phyloP scores from a whole-genome alignment of 2,888 invertebrate genomes.

The Magallana nippona region DNA sequence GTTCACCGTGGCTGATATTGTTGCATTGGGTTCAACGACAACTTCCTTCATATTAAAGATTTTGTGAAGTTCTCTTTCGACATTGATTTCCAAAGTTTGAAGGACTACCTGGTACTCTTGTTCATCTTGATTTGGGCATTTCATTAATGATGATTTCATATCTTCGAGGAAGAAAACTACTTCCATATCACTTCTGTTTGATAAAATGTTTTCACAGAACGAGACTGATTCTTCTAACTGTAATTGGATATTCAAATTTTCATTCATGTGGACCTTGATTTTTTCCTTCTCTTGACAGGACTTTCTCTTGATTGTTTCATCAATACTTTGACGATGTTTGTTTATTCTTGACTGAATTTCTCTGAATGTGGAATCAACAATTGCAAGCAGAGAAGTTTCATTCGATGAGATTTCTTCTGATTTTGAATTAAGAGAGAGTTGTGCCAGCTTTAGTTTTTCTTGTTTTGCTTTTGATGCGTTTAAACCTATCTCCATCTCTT shows the following conservation, averaged over 20 bases:
- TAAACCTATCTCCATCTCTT: background rate
- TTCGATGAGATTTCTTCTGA: background rate
- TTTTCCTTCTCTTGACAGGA: background rate
- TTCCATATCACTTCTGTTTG: background rate
- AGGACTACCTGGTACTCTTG: background rate
- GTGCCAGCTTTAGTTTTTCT: background rate
- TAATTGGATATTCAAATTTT: background rate
- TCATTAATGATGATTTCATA: background rate
- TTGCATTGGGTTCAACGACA: background rate
- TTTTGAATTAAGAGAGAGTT: background rate
- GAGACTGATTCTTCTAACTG: background rate
- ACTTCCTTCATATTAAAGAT: background rate
- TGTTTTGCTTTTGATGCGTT: background rate
- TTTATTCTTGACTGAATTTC: background rate
- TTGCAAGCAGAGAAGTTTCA: background rate
- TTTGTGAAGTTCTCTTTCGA: background rate
- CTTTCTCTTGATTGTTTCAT: background rate
- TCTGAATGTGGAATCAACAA: background rate
- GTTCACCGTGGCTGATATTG: background rate
- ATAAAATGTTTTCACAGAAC: background rate
- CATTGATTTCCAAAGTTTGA: background rate
- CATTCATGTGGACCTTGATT: background rate
- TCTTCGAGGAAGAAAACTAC: background rate
- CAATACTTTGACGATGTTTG: background rate
- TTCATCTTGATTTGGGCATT: background rate